Evolutionary conservation across 2,888 invertebrate genomes (phyloP).

Genomic region (Lycocerus yunnanus): DNA sequence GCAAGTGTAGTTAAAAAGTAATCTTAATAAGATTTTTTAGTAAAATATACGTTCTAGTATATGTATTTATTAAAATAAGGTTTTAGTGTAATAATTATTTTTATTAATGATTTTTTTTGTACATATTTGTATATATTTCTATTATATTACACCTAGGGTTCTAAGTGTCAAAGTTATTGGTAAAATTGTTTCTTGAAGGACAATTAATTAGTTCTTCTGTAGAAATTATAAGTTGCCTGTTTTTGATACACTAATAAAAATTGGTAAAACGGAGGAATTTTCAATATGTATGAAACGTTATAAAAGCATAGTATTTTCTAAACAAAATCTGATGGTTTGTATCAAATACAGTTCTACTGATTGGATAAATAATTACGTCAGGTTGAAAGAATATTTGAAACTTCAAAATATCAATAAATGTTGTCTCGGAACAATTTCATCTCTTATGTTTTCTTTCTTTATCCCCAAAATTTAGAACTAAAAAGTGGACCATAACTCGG

Average conservation of each 20-base stretch:
- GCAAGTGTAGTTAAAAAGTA: conserved; percentile 3
- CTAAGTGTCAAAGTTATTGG: not conserved
- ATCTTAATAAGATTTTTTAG: not conserved
- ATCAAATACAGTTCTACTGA: too few species aligned
- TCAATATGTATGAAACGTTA: too few species aligned
- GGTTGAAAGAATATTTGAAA: too few species aligned
- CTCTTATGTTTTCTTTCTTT: too few species aligned
- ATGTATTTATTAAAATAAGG: not conserved
- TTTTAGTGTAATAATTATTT: not conserved
- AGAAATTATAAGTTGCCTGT: not conserved
- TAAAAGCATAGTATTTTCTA: too few species aligned
- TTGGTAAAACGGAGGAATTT: not conserved
- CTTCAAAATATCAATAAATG: too few species aligned
- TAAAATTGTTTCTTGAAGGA: not conserved
- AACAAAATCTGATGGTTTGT: too few species aligned
- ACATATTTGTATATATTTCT: not conserved
- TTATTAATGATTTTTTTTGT: not conserved
- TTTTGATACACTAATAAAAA: not conserved
- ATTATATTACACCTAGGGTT: not conserved
- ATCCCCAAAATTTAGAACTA: too few species aligned
- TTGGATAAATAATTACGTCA: too few species aligned
- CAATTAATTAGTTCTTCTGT: not conserved
- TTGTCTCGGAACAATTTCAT: too few species aligned
- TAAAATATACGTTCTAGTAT: not conserved
- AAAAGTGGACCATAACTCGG: too few species aligned